Conservation (phyloP, 30 jellyfish, hydroid and myxozoan species). For the Hydractinia symbiolongicarpus region DNA sequence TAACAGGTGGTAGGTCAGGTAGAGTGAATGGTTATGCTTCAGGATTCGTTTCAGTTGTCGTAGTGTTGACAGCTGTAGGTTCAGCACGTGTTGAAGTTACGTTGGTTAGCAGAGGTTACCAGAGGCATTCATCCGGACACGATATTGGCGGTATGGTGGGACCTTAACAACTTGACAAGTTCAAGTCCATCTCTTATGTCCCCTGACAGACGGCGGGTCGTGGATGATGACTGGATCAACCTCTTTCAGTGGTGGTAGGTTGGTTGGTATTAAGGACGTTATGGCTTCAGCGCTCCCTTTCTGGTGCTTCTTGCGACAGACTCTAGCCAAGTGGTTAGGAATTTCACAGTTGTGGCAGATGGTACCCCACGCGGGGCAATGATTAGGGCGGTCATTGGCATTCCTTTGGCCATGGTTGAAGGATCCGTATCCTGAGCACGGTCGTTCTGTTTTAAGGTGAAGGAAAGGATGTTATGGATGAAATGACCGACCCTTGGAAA, state of each 20-base stretch:
- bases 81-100: neutral
- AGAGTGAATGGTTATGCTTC: neutral
- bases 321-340: constrained; percentile 18
- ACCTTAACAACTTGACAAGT: neutral
- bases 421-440: constrained; percentile 7
- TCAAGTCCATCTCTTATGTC: constrained; percentile 21
- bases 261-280: neutral
- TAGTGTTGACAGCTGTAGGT: neutral
- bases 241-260: neutral
- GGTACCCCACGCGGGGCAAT: too few relatives aligned
- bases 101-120: neutral
- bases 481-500: too few relatives aligned
- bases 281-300: neutral
- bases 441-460: too few relatives aligned
- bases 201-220: neutral
- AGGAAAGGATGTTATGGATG: too few relatives aligned
- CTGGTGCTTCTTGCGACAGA: neutral
- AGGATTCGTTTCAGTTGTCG: neutral
- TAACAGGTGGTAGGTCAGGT: neutral
- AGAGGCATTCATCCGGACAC: constrained; percentile 22
- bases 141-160: constrained; percentile 14
- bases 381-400: neutral
- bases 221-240: neutral
- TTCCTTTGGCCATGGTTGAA: neutral
- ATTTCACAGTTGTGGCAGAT: constrained; percentile 21